Conservation (phyloP, 2,888 invertebrate species). For the Lithophane socia region DNA sequence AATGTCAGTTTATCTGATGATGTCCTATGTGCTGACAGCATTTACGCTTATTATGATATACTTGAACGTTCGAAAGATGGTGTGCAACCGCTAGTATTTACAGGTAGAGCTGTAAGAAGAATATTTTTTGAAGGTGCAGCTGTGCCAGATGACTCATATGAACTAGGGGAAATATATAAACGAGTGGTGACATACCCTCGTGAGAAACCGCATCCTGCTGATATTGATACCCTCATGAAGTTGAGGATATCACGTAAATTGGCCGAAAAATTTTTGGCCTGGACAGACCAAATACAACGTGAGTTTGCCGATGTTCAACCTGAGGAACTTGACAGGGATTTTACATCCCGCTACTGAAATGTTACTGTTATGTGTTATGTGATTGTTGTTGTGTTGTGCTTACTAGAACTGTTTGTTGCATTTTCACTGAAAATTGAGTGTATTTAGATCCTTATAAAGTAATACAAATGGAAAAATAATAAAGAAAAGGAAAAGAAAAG, state of each 20-base stretch:
- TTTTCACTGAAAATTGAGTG: no score
- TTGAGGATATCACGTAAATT: conserved; percentile 11
- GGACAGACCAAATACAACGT: conserved; percentile 15
- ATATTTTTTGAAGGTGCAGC: not conserved
- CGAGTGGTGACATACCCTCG: not conserved
- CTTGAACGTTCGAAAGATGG: not conserved
- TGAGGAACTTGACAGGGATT: not conserved
- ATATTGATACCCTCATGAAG: not conserved
- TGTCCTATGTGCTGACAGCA: conserved; percentile 8
- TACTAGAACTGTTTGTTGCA: no score
- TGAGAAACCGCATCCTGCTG: not conserved
- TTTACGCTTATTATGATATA: conserved; percentile 18
- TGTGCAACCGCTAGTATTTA: not conserved
- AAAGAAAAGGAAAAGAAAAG: no score
- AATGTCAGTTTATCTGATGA: conserved; percentile 2
- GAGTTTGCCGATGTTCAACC: not conserved
- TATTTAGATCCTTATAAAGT: no score
- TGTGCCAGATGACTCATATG: not conserved
- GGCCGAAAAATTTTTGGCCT: not conserved
- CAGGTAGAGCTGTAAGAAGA: not conserved
- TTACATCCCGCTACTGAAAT: no score
- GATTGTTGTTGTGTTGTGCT: no score
- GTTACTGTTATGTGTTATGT: no score
- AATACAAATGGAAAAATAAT: no score
- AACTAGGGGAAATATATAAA: not conserved